These are phyloP conservation scores for Leucoptera coffeella DNA, from an alignment of 2,888 invertebrate genomes.

Conservation along the genomic window DNA sequence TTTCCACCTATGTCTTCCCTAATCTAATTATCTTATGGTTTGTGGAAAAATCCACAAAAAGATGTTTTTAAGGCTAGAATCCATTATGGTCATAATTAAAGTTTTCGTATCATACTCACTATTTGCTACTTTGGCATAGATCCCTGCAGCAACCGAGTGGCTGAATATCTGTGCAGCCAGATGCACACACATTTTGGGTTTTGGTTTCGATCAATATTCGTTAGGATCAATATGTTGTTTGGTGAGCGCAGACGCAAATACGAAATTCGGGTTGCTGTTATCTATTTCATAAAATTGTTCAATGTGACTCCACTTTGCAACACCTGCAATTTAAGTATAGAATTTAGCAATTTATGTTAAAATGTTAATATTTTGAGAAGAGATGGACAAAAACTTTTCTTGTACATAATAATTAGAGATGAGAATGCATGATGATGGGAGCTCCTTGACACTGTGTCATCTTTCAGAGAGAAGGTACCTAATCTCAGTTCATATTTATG, in stretches of 20 bases:
- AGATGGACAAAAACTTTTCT: constrained; percentile 7
- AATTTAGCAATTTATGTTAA: background rate
- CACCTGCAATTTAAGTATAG: constrained; percentile 2
- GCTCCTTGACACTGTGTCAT: constrained; percentile 6
- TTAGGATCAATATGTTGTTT: too few species aligned
- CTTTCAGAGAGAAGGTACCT: too few species aligned
- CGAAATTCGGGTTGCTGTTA: too few species aligned
- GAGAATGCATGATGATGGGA: constrained; percentile 8
- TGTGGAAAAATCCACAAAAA: background rate
- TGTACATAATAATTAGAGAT: constrained; percentile 7
- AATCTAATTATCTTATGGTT: background rate
- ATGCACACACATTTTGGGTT: constrained; percentile 5
- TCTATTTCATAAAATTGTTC: too few species aligned
- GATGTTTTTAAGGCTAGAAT: background rate
- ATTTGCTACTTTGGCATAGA: too few species aligned
- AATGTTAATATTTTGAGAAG: background rate
- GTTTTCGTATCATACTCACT: too few species aligned
- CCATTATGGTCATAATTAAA: too few species aligned
- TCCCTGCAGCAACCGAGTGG: too few species aligned
- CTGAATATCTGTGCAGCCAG: too few species aligned
- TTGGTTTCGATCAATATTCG: constrained; percentile 4
- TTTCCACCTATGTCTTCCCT: too few species aligned
- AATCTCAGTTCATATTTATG: constrained; percentile 2
- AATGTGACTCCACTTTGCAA: too few species aligned
- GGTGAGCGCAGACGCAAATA: too few species aligned